Percentiles rank a stretch among this genome's conserved stretches.
Evolutionary conservation across 2,888 invertebrate species (phyloP).

Genomic region (Epinotia nisella): DNA sequence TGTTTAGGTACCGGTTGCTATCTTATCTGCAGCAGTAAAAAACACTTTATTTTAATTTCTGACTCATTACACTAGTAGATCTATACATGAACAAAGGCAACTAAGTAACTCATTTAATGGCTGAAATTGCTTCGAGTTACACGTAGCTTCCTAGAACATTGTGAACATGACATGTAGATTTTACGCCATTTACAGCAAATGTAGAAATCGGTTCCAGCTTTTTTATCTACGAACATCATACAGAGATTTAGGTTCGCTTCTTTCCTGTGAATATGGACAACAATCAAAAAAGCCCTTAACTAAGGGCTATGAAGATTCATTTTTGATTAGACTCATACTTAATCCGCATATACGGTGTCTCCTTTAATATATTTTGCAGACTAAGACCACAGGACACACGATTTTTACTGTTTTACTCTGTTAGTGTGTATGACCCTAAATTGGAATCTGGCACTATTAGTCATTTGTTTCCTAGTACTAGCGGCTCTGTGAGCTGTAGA

Average conservation of each 20-base stretch:
- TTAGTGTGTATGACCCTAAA: not conserved
- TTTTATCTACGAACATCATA: not conserved
- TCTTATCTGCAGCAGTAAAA: slow-evolving; percentile 41
- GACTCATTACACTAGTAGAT: slow-evolving; percentile 28
- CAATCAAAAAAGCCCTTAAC: no score
- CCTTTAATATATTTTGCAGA: no score
- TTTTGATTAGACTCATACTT: no score
- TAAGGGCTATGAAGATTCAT: no score
- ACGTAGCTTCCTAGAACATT: not conserved
- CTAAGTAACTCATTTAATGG: not conserved
- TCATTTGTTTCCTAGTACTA: slow-evolving; percentile 35
- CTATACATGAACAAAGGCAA: slow-evolving; percentile 7
- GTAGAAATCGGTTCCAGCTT: not conserved
- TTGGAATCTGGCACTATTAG: slow-evolving; percentile 21
- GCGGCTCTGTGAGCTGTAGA: no score
- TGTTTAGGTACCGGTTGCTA: slow-evolving; percentile 25
- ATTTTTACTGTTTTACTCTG: no score
- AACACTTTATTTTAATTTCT: slow-evolving; percentile 29
- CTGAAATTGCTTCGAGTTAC: slow-evolving; percentile 8
- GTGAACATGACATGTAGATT: not conserved
- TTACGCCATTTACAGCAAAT: not conserved
- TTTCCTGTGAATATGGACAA: no score
- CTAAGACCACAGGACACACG: no score
- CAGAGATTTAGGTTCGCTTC: no score
- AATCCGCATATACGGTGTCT: no score